These are phyloP conservation scores for Cranoglanis bouderius DNA, from an alignment of 2,113 vertebrate genomes.

Conservation along the genomic window DNA sequence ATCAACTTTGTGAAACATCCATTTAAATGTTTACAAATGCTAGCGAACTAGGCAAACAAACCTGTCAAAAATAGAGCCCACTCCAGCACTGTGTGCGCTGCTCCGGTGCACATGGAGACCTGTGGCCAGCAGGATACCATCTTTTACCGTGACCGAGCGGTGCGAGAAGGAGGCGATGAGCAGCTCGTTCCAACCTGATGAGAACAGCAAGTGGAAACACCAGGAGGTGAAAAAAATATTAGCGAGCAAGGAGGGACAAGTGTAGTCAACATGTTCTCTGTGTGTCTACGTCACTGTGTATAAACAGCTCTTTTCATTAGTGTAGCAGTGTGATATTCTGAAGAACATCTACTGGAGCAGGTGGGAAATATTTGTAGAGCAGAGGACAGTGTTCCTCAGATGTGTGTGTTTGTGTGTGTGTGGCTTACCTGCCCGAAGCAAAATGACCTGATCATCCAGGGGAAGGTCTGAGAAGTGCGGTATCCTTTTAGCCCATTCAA, in stretches of 20 bases:
- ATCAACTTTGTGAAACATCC: background rate
- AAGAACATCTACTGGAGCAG: background rate
- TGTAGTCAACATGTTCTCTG: background rate
- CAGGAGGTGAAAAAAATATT: background rate
- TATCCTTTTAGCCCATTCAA: constrained; percentile 95
- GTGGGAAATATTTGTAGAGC: constrained; percentile 55
- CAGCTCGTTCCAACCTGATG: constrained; percentile 91
- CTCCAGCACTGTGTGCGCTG: constrained; percentile 93
- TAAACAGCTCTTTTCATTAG: background rate
- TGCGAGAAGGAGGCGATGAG: constrained; percentile 96
- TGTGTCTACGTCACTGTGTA: background rate
- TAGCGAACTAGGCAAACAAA: constrained; percentile 43
- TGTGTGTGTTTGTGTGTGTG: background rate
- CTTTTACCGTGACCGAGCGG: constrained; percentile 91
- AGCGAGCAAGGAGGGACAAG: background rate
- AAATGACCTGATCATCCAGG: constrained; percentile 92
- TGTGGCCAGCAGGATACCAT: constrained; percentile 91
- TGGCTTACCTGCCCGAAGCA: constrained; percentile 86
- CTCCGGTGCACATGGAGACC: constrained; percentile 92
- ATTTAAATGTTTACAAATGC: background rate
- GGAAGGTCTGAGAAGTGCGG: constrained; percentile 92
- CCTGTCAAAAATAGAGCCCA: constrained; percentile 97
- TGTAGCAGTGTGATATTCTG: background rate
- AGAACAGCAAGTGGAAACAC: background rate
- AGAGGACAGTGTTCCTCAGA: constrained; percentile 55